These are phyloP conservation scores for Rhagonycha fulva DNA, from an alignment of 2,888 invertebrate genomes.

Conservation along the genomic window DNA sequence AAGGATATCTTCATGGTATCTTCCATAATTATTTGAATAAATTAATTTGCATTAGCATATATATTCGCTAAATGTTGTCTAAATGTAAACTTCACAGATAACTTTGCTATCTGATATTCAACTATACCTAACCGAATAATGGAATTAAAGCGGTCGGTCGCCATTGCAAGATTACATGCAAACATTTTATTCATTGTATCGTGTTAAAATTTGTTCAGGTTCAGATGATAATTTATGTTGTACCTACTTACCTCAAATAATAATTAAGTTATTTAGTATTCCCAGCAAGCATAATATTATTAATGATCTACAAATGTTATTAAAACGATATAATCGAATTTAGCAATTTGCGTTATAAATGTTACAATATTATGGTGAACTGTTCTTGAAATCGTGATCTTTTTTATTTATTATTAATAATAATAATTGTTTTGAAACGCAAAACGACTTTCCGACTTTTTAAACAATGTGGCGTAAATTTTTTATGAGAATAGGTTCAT, in stretches of 20 bases:
- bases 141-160: too few relatives aligned
- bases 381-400: not conserved
- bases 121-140: too few relatives aligned
- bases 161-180: too few relatives aligned
- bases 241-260: too few relatives aligned
- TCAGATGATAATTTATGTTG: not conserved
- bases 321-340: not conserved
- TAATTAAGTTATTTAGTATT: too few relatives aligned
- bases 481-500: not conserved
- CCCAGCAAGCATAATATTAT: not conserved
- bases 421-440: not conserved
- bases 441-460: not conserved
- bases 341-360: not conserved
- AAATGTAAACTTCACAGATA: too few relatives aligned
- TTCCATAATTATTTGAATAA: too few relatives aligned
- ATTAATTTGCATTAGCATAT: too few relatives aligned
- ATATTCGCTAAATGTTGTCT: too few relatives aligned
- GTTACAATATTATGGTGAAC: not conserved
- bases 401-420: not conserved
- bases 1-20: too few relatives aligned
- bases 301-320: not conserved
- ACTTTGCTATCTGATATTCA: too few relatives aligned
- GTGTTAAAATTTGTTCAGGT: not conserved
- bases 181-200: too few relatives aligned
- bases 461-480: not conserved